Evolutionary conservation across 2,888 invertebrate genomes (phyloP), one percentile per base, ranked within the genome.

Genomic region (Physocephala rufipes): DNA sequence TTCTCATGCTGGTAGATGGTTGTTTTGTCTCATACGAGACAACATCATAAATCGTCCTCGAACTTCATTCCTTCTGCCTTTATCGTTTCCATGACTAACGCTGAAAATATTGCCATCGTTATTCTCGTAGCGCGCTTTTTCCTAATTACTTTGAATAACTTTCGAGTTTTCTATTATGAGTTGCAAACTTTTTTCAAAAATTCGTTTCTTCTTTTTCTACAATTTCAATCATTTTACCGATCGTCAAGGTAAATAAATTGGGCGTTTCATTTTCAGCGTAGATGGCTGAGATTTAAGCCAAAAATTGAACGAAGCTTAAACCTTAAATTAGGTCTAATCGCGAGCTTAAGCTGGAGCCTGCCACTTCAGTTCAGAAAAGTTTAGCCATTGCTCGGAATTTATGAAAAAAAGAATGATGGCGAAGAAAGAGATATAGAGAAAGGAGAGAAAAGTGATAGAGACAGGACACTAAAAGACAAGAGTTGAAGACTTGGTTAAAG

Each of bases 141-240:
- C 36, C 68, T 62, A 68, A 68, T 68, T 62, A 68, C 51, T 68
- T 68, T 26, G 21, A 49, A 68, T 68, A 53, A 68, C 61, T 68
- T 68, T 68, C 19, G 53, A 62, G 49, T 30, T 68, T 61, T 16
- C 47, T 47, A 51, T 65, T 12, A 51, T 65, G 51, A 65, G 65
- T 65, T 28, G 30, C 19, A 13, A 26, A 64, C 21, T 64, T 64
- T 62, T 13, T 47, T 63, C 15, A 15, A 24, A 19, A 30, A 49
- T 64, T 49, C 12, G 15, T 47, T 24, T 28, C 1, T 36, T n/a
- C 7, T n/a, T 1, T 30, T 28, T 9, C 49, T 19, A 19, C n/a
- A 12, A 67, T 58, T 43, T 58, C 36, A 16, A n/a, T n/a, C 24
- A 13, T 43, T 67, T 43, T 24, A 26, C 21, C 28, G 7, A 62